Conservation (phyloP, 2,113 vertebrate genomes). For the Terrapene triunguis region DNA sequence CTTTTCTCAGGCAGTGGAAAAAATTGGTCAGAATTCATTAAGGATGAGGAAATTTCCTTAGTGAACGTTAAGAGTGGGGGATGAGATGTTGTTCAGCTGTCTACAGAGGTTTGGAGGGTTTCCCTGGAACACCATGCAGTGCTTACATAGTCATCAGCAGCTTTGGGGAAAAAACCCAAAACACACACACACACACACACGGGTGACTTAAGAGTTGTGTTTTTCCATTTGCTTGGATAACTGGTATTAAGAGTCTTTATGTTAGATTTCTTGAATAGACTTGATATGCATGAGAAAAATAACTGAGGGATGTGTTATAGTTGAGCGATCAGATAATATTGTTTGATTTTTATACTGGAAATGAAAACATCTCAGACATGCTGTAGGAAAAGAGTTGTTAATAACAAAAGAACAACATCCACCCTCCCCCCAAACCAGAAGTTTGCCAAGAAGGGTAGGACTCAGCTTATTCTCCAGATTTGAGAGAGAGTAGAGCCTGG, state of each 20-base stretch:
- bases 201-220: neutral
- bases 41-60: slow-evolving; percentile 55
- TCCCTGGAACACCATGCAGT: neutral
- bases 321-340: neutral
- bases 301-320: neutral
- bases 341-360: neutral
- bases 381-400: neutral
- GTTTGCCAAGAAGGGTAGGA: neutral
- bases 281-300: neutral
- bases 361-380: neutral
- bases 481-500: neutral
- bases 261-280: neutral
- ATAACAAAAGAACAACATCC: neutral
- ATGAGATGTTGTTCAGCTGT: neutral
- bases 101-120: neutral
- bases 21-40: slow-evolving; percentile 25
- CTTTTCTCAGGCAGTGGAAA: slow-evolving; percentile 28
- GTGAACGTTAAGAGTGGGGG: slow-evolving; percentile 5
- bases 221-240: fast-evolving
- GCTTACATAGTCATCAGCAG: neutral
- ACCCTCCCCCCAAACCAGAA: neutral
- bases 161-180: neutral
- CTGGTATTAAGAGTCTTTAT: neutral
- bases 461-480: neutral
- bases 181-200: too few relatives aligned